Evolutionary conservation across 2,113 vertebrate genomes (phyloP).

Genomic region (Cavia aperea): DNA sequence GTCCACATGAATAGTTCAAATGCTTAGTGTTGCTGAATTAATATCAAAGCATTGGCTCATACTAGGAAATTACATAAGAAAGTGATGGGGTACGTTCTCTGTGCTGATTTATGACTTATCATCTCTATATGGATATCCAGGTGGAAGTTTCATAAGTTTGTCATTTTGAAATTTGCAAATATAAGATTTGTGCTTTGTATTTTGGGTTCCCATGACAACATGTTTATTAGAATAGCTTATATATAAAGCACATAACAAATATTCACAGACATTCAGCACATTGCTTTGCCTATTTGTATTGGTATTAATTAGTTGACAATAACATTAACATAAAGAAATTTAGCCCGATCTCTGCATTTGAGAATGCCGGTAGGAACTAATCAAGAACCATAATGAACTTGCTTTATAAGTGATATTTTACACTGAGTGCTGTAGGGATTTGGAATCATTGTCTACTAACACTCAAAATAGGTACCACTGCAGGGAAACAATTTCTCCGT

Average conservation of each 20-base stretch:
- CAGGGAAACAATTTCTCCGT: neutral
- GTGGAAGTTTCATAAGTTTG: neutral
- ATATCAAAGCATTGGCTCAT: neutral
- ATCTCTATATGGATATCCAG: neutral
- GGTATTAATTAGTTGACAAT: constrained; percentile 60
- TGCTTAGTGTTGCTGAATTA: neutral
- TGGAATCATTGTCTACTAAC: constrained; percentile 3
- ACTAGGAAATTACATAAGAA: neutral
- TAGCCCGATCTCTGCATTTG: constrained; percentile 54
- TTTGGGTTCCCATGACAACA: constrained; percentile 14
- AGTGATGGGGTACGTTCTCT: neutral
- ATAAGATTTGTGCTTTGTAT: neutral
- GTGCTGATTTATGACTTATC: neutral
- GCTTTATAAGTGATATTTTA: constrained; percentile 47
- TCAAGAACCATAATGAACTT: constrained; percentile 42
- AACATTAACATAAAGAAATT: constrained; percentile 64
- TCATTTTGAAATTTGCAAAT: neutral
- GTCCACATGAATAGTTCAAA: neutral
- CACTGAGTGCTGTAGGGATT: neutral
- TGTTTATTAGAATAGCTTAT: constrained; percentile 50
- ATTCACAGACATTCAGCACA: constrained; percentile 54
- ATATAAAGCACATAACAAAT: constrained; percentile 51
- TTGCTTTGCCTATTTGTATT: constrained; percentile 64
- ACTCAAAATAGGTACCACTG: neutral
- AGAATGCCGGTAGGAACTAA: constrained; percentile 43